phyloP scores from a whole-genome alignment of 1,140 invertebrate genomes.

The Aphidius ervi region DNA sequence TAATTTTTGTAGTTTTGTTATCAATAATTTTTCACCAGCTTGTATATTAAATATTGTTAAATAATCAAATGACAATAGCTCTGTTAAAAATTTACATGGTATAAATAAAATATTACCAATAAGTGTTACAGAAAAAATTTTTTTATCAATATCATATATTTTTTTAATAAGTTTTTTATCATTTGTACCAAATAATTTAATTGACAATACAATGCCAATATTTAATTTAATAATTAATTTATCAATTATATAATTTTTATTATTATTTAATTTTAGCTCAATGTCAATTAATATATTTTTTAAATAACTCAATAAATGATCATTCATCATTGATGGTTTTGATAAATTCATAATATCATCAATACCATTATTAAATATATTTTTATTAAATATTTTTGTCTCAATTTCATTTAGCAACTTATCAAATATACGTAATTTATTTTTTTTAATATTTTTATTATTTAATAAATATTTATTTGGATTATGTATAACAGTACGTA shows the following conservation, averaged over 20 bases:
- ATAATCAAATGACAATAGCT: constrained; percentile 38
- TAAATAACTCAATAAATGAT: constrained; percentile 71
- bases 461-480: constrained; percentile 59
- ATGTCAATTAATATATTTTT: constrained; percentile 62
- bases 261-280: constrained; percentile 60
- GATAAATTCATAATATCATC: constrained; percentile 65
- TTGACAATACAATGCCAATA: constrained; percentile 67
- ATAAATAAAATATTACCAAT: constrained; percentile 76
- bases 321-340: constrained; percentile 64
- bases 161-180: constrained; percentile 76
- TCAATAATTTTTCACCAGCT: constrained; percentile 42
- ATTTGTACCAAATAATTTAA: constrained; percentile 69
- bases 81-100: constrained; percentile 68
- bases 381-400: constrained; percentile 43
- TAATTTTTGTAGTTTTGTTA: constrained; percentile 35
- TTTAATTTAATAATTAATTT: constrained; percentile 69
- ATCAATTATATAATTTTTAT: constrained; percentile 55
- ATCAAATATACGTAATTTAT: constrained; percentile 62
- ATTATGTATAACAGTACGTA: constrained; percentile 66
- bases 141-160: constrained; percentile 71
- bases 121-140: constrained; percentile 71
- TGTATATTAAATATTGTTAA: constrained; percentile 27
- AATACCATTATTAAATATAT: constrained; percentile 51
- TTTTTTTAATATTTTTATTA: constrained; percentile 30
- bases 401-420: constrained; percentile 65